A percentile compares a stretch with the other conserved stretches of the same genome.
These are phyloP conservation scores for Eurytoma adleriae DNA, from an alignment of 2,888 invertebrate species.

Conservation along the genomic window DNA sequence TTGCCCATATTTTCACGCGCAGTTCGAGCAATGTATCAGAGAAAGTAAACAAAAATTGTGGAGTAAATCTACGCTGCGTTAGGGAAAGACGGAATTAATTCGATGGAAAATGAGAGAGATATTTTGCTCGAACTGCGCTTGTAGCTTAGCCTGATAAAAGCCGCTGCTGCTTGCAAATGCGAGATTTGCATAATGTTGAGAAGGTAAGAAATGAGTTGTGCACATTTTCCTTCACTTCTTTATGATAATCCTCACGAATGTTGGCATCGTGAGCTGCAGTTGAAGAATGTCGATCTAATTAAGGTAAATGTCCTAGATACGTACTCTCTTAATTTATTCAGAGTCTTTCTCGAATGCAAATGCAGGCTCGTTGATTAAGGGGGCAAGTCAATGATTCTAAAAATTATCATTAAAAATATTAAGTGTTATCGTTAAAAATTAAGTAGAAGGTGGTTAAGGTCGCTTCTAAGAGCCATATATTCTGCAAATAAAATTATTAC, in stretches of 20 bases:
- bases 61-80: neutral
- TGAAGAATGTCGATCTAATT: constrained; percentile 39
- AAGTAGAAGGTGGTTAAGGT: too few relatives aligned
- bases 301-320: constrained; percentile 53
- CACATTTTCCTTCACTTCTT: constrained; percentile 28
- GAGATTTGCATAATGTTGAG: constrained; percentile 28
- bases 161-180: constrained; percentile 48
- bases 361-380: neutral
- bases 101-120: constrained; percentile 1
- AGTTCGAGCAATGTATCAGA: constrained; percentile 35
- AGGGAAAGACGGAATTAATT: neutral
- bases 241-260: constrained; percentile 23
- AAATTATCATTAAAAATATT: neutral
- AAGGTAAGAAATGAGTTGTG: constrained; percentile 51
- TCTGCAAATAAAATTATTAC: too few relatives aligned
- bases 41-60: neutral
- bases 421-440: too few relatives aligned
- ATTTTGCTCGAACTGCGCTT: constrained; percentile 40
- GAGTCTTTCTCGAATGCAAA: neutral
- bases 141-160: constrained; percentile 51
- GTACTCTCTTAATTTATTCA: constrained; percentile 15
- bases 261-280: constrained; percentile 44
- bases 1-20: neutral
- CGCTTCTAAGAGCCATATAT: too few relatives aligned
- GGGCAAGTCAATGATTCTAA: neutral